phyloP scores from a whole-genome alignment of 1,140 invertebrate species.

The Plectrocnemia conspersa region DNA sequence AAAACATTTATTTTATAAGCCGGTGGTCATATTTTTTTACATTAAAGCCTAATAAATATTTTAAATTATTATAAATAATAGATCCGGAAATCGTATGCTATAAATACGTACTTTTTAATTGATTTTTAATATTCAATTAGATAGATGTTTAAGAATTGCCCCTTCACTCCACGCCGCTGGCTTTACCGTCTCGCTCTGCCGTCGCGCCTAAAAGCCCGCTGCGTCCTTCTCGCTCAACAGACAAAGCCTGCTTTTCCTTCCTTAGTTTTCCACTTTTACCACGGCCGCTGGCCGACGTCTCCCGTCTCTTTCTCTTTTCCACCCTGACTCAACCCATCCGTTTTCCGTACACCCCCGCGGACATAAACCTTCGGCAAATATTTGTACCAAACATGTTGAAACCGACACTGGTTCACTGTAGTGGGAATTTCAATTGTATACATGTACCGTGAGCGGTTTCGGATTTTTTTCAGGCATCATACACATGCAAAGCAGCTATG shows the following conservation, averaged over 20 bases:
- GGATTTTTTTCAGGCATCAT: too few species aligned
- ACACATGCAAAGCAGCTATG: too few species aligned
- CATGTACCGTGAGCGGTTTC: conserved; percentile 5
- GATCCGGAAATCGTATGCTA: too few species aligned
- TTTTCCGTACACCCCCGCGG: conserved; percentile 8
- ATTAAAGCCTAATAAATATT: too few species aligned
- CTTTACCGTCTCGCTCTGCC: neutral
- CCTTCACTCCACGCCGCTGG: neutral
- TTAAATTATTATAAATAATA: too few species aligned
- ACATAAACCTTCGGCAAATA: conserved; percentile 26
- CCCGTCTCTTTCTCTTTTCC: neutral
- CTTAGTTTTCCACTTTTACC: neutral
- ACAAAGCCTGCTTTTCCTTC: conserved; percentile 2
- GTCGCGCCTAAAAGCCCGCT: too few species aligned
- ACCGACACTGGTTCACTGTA: conserved; percentile 24
- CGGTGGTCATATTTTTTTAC: too few species aligned
- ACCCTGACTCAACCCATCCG: neutral
- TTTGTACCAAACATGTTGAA: conserved; percentile 25
- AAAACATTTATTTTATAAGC: too few species aligned
- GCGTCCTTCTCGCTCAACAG: too few species aligned
- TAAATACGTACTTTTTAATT: too few species aligned
- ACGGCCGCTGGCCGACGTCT: neutral
- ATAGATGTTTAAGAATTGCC: too few species aligned
- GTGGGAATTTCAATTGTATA: conserved; percentile 20
- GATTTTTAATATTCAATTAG: too few species aligned